Percentiles rank a stretch among this genome's conserved stretches.
Conservation (phyloP, 2,797 vertebrate genomes). For the Channa striata region DNA sequence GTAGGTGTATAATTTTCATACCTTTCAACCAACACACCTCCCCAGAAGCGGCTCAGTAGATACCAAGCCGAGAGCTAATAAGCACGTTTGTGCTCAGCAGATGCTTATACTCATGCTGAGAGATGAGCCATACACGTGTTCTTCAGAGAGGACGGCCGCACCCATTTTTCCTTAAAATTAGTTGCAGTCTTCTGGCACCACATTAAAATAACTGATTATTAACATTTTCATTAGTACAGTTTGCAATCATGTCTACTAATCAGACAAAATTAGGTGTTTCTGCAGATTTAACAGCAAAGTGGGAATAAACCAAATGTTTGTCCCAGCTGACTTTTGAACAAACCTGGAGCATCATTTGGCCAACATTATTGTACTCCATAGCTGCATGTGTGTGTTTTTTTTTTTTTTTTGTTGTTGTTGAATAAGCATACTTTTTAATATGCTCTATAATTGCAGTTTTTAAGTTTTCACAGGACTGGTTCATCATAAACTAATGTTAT, state of each 20-base stretch:
- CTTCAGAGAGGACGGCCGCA: slow-evolving; percentile 4
- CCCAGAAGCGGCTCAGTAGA: slow-evolving; percentile 19
- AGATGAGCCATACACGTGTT: slow-evolving; percentile 27
- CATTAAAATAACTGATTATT: slow-evolving; percentile 27
- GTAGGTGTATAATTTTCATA: slow-evolving; percentile 37
- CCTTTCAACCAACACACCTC: slow-evolving; percentile 7
- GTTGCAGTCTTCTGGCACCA: slow-evolving; percentile 5
- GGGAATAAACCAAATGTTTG: slow-evolving; percentile 5
- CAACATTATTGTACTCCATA: slow-evolving; percentile 39
- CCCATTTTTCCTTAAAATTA: slow-evolving; percentile 12
- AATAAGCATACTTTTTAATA: no score
- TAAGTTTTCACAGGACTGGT: background rate
- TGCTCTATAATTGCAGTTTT: no score
- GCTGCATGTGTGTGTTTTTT: background rate
- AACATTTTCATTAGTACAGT: slow-evolving; percentile 21
- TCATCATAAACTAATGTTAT: background rate
- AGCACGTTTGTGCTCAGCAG: slow-evolving; percentile 29
- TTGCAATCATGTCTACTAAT: slow-evolving; percentile 27
- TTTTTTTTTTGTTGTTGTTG: no score
- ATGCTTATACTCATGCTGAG: slow-evolving; percentile 36
- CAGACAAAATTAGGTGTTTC: slow-evolving; percentile 22
- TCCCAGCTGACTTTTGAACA: slow-evolving; percentile 29
- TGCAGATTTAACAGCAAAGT: slow-evolving; percentile 23
- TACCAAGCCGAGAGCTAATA: slow-evolving; percentile 29
- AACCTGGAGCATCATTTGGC: slow-evolving; percentile 17